Evolutionary conservation across 1,140 invertebrate species (phyloP).

Genomic region (Araneus ventricosus): DNA sequence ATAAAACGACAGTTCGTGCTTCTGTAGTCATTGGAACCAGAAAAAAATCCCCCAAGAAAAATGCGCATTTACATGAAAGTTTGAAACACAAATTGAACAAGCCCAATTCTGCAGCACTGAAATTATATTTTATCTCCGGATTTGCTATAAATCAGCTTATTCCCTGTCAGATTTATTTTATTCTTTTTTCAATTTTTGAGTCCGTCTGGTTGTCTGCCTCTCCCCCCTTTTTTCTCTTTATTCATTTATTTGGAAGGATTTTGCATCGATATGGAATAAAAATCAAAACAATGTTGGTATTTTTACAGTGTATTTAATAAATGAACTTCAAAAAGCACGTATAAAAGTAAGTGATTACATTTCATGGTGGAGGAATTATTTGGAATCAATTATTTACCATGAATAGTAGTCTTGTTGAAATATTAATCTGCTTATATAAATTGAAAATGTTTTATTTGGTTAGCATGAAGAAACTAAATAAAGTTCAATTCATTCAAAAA

Average conservation of each 20-base stretch:
- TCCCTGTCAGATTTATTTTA: constrained; percentile 26
- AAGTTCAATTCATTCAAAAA: no score
- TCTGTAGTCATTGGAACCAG: constrained; percentile 21
- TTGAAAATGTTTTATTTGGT: no score
- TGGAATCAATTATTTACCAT: background rate
- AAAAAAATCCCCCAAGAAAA: constrained; percentile 30
- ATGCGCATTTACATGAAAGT: constrained; percentile 56
- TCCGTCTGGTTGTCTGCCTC: background rate
- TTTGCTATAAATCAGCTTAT: constrained; percentile 35
- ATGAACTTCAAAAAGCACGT: background rate
- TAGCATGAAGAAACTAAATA: no score
- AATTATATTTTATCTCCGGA: constrained; percentile 44
- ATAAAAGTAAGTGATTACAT: background rate
- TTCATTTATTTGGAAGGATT: background rate
- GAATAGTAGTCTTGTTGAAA: background rate
- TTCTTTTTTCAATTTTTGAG: constrained; percentile 19
- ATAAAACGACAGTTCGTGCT: constrained; percentile 43
- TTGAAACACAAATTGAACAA: constrained; percentile 35
- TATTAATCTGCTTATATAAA: no score
- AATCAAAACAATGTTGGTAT: background rate
- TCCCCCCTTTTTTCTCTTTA: background rate
- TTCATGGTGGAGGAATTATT: background rate
- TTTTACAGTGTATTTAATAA: background rate
- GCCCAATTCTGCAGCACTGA: background rate
- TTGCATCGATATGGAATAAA: background rate